These are phyloP conservation scores for Diphyllodes magnificus DNA, from an alignment of 2,113 vertebrate genomes.

Conservation along the genomic window DNA sequence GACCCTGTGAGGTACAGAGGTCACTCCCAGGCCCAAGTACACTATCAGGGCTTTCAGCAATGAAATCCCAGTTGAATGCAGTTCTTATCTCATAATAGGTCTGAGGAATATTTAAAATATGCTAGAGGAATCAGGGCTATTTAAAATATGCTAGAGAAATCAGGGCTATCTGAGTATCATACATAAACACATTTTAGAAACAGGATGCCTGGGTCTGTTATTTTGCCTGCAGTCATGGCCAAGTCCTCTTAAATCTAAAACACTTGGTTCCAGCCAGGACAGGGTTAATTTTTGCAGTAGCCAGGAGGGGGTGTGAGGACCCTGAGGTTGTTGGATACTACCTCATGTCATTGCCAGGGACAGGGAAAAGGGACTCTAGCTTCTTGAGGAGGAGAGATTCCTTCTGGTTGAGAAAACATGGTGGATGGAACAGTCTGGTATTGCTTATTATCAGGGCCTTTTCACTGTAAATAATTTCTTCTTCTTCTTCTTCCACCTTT, in stretches of 20 bases:
- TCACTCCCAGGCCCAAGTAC: background rate
- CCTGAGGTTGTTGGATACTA: background rate
- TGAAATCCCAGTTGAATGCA: background rate
- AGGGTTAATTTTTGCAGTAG: background rate
- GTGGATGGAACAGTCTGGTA: background rate
- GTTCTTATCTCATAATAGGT: background rate
- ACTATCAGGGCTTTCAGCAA: background rate
- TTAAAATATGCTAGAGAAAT: too few species aligned
- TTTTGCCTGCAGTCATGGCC: background rate
- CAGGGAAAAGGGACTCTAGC: background rate
- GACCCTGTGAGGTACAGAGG: rapidly evolving
- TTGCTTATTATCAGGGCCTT: background rate
- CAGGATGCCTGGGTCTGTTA: background rate
- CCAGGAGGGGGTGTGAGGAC: background rate
- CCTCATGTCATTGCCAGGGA: background rate
- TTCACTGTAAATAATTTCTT: background rate
- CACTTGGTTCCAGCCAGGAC: background rate
- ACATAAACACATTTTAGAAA: background rate
- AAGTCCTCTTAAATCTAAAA: background rate
- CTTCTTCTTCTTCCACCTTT: background rate
- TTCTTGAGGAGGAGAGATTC: background rate
- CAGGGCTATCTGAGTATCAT: background rate
- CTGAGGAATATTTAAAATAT: background rate
- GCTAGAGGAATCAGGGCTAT: background rate
- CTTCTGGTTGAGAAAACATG: rapidly evolving